Percentiles rank a stretch among this genome's conserved stretches.
These are phyloP conservation scores for Styela plicata DNA, from an alignment of 23 tunicate species.

Conservation along the genomic window DNA sequence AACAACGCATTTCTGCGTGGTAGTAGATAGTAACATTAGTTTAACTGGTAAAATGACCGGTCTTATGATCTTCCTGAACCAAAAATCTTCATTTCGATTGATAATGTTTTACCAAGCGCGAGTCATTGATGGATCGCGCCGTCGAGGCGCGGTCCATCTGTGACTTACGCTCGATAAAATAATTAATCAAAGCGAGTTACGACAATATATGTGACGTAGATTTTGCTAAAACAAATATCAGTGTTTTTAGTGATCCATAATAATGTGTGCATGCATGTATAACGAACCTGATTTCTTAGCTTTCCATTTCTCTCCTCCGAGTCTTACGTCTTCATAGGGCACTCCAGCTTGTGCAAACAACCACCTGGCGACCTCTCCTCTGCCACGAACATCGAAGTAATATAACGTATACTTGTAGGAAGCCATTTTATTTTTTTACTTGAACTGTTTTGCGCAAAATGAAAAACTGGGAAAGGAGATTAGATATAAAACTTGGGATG, in stretches of 20 bases:
- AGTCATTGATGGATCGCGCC: no score
- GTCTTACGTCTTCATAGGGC: slow-evolving; percentile 6
- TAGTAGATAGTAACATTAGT: no score
- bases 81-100: no score
- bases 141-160: no score
- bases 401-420: background rate
- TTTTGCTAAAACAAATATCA: background rate
- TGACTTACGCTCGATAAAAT: no score
- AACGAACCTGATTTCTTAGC: background rate
- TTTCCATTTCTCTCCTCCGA: slow-evolving; percentile 3
- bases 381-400: background rate
- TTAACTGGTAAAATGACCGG: no score
- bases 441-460: background rate
- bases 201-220: background rate
- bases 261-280: no score
- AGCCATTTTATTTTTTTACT: background rate
- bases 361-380: slow-evolving; percentile 1
- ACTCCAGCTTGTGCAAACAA: background rate
- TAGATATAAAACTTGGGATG: background rate
- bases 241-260: no score
- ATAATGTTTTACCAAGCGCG: no score
- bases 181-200: no score
- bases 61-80: no score
- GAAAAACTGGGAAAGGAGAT: background rate
- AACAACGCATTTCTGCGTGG: no score